Evolutionary conservation across 1,140 invertebrate species (phyloP), one percentile per base, ranked within the genome.

Genomic region (Belonocnema kinseyi): DNA sequence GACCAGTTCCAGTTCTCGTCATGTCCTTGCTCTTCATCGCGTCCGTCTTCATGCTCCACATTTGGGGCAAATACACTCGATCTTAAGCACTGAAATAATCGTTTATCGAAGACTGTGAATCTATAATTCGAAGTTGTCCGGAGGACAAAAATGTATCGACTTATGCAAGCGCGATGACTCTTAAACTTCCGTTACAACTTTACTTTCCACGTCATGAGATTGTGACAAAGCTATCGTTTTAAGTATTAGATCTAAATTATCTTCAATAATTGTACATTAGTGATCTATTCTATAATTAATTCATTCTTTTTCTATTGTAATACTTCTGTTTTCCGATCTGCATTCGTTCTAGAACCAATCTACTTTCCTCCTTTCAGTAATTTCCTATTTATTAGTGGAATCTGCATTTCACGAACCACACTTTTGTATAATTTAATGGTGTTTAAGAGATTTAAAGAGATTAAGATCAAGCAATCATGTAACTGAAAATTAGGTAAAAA

Each of bases 1-100:
- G 99, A 79, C 99, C 99, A 83, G 98, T 99, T 80, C 99, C 99
- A 86, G 99, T 99, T 16, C 93, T 99, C 85, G 98, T 99, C 14
- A 99, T 99, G 98, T 99, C 98, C 75, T 93, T 99, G 16, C 94
- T 99, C 8, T 99, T 99, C 92, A 99, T 99, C 88, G 98, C 98
- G 50, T 99, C 98, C 66, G 99, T 99, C 40, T 99, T 99, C 91
- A 98, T 99, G 97, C 94, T 99, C 80, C 99, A 99, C 93, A 99
- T 99, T 88, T 99, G 99, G 99, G 99, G 99, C 90, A 99, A 99
- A 94, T 99, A 99, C 92, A 99, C 97, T 66, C 94, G 98, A 88
- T 95, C 96, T 87, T 99, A 96, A 94, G 66, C 12, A 14, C 50
- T 26, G 19, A 14, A 10, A 52, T 75, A 56, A 17, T 33, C 21